These are phyloP conservation scores for Chloroclysta siterata DNA, from an alignment of 2,888 invertebrate species.

Conservation along the genomic window DNA sequence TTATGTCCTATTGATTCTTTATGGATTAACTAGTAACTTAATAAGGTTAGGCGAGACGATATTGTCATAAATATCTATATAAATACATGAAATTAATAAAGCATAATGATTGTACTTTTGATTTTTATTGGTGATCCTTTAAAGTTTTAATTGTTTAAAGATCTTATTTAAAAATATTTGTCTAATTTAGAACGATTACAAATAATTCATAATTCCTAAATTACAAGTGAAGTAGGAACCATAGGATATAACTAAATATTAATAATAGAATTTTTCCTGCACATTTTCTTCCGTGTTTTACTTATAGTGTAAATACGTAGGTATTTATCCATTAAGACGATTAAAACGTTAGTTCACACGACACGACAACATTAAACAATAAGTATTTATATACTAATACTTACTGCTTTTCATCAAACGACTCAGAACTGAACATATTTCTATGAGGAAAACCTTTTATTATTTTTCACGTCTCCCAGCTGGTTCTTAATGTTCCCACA, in stretches of 20 bases:
- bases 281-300: no score
- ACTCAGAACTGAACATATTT: constrained; percentile 2
- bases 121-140: constrained; percentile 64
- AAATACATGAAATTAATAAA: constrained; percentile 86
- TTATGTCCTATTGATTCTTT: constrained; percentile 84
- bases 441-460: constrained; percentile 22
- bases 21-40: constrained; percentile 84
- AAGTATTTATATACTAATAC: not conserved
- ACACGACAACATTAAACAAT: no score
- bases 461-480: constrained; percentile 30
- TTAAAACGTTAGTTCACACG: no score
- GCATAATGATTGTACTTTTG: constrained; percentile 83
- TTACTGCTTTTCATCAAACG: not conserved
- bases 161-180: no score
- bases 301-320: no score
- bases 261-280: no score
- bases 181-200: no score
- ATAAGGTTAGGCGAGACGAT: constrained; percentile 86
- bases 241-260: not conserved
- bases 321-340: no score
- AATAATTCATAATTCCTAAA: not conserved
- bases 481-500: constrained; percentile 35
- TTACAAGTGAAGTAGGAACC: not conserved
- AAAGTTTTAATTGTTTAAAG: not conserved
- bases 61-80: constrained; percentile 85